Evolutionary conservation across 37 sponge, comb jelly and placozoan species (phyloP).

Genomic region (Cladorhizidae sp.): DNA sequence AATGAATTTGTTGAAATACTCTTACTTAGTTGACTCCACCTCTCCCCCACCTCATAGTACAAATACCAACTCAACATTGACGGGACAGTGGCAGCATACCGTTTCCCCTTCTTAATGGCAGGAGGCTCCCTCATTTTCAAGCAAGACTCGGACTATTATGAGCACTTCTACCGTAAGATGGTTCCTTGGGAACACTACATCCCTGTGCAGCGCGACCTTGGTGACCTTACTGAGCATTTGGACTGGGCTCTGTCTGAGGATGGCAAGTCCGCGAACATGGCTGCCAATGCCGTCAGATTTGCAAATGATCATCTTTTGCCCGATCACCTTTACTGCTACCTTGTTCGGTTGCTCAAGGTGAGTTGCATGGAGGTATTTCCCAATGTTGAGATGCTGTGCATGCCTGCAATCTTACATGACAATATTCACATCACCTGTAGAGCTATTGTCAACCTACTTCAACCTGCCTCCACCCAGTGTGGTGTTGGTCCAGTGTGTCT

Average conservation of each 20-base stretch:
- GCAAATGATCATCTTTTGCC: conserved; percentile 77
- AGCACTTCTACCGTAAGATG: conserved; percentile 92
- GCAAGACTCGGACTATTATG: conserved; percentile 96
- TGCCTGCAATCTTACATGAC: too few relatives aligned
- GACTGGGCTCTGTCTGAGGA: conserved; percentile 90
- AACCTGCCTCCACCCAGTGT: too few relatives aligned
- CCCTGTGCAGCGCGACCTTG: conserved; percentile 81
- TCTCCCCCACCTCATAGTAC: conserved; percentile 57
- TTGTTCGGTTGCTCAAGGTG: conserved; percentile 67
- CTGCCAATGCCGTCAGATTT: conserved; percentile 74
- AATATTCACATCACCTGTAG: too few relatives aligned
- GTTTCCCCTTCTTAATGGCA: conserved; percentile 89
- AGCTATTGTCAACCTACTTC: too few relatives aligned
- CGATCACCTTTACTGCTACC: conserved; percentile 87
- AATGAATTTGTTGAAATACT: too few relatives aligned
- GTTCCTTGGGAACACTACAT: conserved; percentile 95
- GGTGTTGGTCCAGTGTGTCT: too few relatives aligned
- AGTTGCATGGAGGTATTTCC: neutral
- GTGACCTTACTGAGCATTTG: conserved; percentile 82
- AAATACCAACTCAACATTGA: conserved; percentile 96
- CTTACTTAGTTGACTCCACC: too few relatives aligned
- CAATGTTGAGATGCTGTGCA: neutral
- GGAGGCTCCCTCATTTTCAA: conserved; percentile 92
- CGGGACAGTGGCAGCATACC: conserved; percentile 97
- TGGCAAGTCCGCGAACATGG: conserved; percentile 77